Percentiles rank a stretch among this genome's conserved stretches.
Conservation (phyloP, 2,113 vertebrate genomes). For the Tetrax tetrax region DNA sequence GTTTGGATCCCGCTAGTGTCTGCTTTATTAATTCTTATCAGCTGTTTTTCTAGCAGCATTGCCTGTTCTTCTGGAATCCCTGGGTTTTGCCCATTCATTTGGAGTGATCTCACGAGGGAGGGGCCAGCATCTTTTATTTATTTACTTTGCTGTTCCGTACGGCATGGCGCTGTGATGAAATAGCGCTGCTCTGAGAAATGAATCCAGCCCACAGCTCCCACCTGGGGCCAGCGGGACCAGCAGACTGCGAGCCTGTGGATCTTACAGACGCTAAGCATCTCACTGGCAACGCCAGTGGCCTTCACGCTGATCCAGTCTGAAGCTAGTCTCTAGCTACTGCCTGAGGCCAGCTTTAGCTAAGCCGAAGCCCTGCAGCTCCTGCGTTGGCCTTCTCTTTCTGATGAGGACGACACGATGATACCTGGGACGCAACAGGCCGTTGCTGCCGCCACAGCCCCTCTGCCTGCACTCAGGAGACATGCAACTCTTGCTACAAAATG, state of each 20-base stretch:
- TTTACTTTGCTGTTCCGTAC: background rate
- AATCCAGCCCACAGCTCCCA: background rate
- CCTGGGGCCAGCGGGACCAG: background rate
- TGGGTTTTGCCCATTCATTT: background rate
- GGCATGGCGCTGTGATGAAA: background rate
- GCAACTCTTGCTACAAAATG: background rate
- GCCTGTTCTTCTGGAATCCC: background rate
- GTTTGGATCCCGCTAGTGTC: background rate
- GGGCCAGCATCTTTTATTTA: background rate
- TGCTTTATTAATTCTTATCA: conserved; percentile 18
- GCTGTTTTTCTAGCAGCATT: background rate
- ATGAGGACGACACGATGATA: background rate
- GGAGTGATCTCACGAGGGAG: background rate
- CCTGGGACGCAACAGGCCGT: background rate
- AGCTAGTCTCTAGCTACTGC: background rate
- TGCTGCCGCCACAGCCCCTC: background rate
- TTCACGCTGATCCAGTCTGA: background rate
- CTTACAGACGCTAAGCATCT: background rate
- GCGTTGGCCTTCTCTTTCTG: background rate
- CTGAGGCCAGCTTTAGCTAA: background rate
- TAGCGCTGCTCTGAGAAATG: background rate
- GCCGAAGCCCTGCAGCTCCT: background rate
- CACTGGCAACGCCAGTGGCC: background rate
- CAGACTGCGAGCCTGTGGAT: background rate
- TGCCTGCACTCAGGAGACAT: background rate